These are phyloP conservation scores for Lepidurus arcticus DNA, from an alignment of 1,140 invertebrate genomes.

Conservation along the genomic window DNA sequence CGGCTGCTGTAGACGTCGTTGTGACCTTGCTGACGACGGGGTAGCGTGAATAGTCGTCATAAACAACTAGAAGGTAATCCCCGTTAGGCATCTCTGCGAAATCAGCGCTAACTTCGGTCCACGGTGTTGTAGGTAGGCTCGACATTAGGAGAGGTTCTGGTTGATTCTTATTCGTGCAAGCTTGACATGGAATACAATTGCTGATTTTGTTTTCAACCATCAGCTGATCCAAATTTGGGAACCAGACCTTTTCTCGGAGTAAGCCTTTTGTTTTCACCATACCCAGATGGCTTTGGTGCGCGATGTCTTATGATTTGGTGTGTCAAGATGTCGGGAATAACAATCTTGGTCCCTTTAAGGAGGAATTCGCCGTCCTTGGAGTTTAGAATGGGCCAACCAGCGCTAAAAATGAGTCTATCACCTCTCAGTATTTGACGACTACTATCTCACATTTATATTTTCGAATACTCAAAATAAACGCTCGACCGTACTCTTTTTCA, in stretches of 20 bases:
- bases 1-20: not conserved
- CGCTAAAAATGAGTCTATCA: no score
- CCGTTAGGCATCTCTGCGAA: not conserved
- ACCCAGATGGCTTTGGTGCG: slow-evolving; percentile 35
- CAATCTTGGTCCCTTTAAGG: slow-evolving; percentile 28
- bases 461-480: no score
- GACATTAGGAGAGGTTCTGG: slow-evolving; percentile 19
- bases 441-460: no score
- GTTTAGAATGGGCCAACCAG: no score
- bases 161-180: not conserved
- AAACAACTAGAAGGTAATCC: slow-evolving; percentile 27
- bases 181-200: slow-evolving; percentile 39
- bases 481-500: no score
- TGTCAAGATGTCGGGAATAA: slow-evolving; percentile 37
- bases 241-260: slow-evolving; percentile 42
- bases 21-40: slow-evolving; percentile 28
- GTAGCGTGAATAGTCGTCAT: slow-evolving; percentile 32
- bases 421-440: no score
- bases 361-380: no score
- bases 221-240: slow-evolving; percentile 40
- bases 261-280: slow-evolving; percentile 40
- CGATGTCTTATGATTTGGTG: slow-evolving; percentile 36
- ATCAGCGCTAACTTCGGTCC: not conserved
- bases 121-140: slow-evolving; percentile 17
- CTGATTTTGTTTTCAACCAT: slow-evolving; percentile 39